Evolutionary conservation across 2,113 vertebrate species (phyloP).

Genomic region (Pipra filicauda): DNA sequence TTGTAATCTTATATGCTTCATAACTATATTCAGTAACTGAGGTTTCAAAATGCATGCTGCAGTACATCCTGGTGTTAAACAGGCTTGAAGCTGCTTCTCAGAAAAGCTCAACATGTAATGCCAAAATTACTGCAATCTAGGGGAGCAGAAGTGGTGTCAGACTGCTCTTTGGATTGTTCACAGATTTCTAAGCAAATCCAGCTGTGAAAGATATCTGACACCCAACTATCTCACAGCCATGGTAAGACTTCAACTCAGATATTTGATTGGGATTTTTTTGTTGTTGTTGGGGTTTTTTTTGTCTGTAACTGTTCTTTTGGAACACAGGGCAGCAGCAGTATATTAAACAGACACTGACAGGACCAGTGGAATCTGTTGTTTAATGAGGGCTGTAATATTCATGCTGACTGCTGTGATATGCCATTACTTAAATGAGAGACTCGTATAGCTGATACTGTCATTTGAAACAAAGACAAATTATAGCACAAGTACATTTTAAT

Average conservation of each 20-base stretch:
- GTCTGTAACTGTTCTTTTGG: background rate
- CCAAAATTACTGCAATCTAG: background rate
- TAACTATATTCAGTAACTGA: conserved; percentile 16
- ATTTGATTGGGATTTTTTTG: background rate
- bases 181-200: conserved; percentile 12
- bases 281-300: too few species aligned
- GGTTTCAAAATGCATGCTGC: background rate
- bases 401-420: background rate
- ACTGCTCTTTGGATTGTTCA: background rate
- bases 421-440: background rate
- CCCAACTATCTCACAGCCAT: background rate
- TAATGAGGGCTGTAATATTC: background rate
- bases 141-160: background rate
- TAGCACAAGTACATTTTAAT: background rate
- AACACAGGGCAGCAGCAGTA: background rate
- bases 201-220: conserved; percentile 1
- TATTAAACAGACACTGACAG: background rate
- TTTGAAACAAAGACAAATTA: background rate
- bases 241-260: background rate
- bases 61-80: background rate
- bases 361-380: background rate
- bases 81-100: background rate
- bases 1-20: background rate
- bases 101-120: background rate
- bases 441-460: background rate